Base-by-base conservation (phyloP, 2,797 vertebrate species). In the Melanotaenia pygmaea region DNA sequence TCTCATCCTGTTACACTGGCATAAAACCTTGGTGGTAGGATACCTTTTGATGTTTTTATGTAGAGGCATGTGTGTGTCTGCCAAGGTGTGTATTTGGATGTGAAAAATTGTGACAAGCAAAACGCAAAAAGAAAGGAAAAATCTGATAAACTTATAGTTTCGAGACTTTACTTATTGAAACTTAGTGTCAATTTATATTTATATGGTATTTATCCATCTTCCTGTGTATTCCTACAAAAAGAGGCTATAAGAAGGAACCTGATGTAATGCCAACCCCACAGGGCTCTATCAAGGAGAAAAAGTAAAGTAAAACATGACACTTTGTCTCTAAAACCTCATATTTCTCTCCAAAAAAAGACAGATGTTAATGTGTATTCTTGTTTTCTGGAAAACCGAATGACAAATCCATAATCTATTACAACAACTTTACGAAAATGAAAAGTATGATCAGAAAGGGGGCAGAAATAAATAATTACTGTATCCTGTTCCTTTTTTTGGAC, bases 1-100 rank as follows among this genome's bases (percentile, higher is more conserved):
- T 62, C 78, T 90, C 71, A 91, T 88, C 86, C 85, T 89, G 88
- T 91, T 91, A 90, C 61, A 86, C 64, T 78, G 83, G 37, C 76
- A 78, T 68, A 63, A 68, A 84, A 85, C 78, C 54, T 50, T 11
- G 56, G 61, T 64, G 60, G 64, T 53, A 74, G 59, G 59, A 45
- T 10, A 50, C 53, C 54, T 35, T 60, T 40, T 77, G 38, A 65
- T 69, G 63, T 74, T 77, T 76, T 64, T 30, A 67, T 58, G 57
- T 47, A 6, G 16, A 67, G n/a, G 30, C 51, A 4, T 51, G 13
- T 54, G 53, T 16, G 11, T 6, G 13, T 26, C 50, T 51, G n/a
- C 40, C 4, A 18, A 18, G 47, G 47, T 50, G 47, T 50, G 47
- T 22, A 20, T 50, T 50, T 43, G 47, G 50, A 24, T 51, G 50